Evolutionary conservation across 2,113 vertebrate species (phyloP), one percentile per base, ranked within the genome.

Genomic region (Orycteropus afer): DNA sequence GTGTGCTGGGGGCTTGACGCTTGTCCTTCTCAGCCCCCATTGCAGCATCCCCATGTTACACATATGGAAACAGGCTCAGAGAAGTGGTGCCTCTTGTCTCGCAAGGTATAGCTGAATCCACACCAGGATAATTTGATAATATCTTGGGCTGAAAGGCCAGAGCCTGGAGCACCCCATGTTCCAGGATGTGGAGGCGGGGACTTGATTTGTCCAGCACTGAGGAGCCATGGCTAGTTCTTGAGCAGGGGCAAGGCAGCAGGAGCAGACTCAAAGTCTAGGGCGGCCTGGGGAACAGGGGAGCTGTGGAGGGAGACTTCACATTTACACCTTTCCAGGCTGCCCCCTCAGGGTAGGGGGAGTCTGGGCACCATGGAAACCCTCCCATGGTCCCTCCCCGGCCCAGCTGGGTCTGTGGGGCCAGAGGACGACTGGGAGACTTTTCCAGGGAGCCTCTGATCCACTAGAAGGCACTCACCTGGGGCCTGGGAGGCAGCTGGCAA

Each of bases 401-500:
- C 89, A 73, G 65, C 40, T 17, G 74, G 27, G 37, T 29, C 65
- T 45, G 22, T 11, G 51, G 40, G 42, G 51, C 15, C 51, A 22
- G 27, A 45, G 86, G 61, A 65, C 29, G 53, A 42, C n/a, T n/a
- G 78, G 59, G 49, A 84, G 86, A 73, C 61, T 51, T 88, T 85
- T 80, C 89, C 79, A 34, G 79, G 95, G 91, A 93, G 86, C 61
- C 90, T 73, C 51, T 40, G 57, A 71, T 86, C 79, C n/a, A 29
- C 5, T 5, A 83, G 92, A 89, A 95, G 93, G 89, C 2, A 47
- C 80, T 86, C 1, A 34, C 91, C 94, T 73, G 89, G 92, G 95
- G 94, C 95, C 89, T 77, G 82, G 88, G 93, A 94, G 85, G 97
- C 91, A 96, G 96, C 97, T 97, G 97, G 93, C 80, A 95, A 91